Conservation (phyloP, 2,888 invertebrate genomes). For the Philereme vetulata region DNA sequence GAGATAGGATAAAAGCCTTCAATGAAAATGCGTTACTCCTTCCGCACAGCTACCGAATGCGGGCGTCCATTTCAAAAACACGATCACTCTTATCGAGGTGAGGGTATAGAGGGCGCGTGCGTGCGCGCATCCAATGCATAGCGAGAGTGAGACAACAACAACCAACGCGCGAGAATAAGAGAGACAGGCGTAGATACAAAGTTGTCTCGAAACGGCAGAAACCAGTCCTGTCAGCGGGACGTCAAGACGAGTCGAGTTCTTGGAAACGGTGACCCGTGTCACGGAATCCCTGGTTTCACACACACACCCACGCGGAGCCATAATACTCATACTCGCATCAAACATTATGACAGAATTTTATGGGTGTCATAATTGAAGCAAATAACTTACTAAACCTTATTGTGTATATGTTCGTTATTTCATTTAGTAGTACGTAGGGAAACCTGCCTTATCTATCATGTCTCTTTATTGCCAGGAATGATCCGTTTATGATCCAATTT, state of each 20-base stretch:
- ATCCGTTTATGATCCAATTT: too few relatives aligned
- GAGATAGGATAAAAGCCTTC: constrained; percentile 36
- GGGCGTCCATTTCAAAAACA: constrained; percentile 72
- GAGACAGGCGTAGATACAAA: constrained; percentile 65
- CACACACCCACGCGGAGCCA: constrained; percentile 48
- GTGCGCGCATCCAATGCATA: constrained; percentile 77
- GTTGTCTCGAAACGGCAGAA: constrained; percentile 75
- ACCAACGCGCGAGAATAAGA: constrained; percentile 47
- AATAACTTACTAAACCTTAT: constrained; percentile 20
- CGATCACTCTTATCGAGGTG: constrained; percentile 74
- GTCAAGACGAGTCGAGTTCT: constrained; percentile 82
- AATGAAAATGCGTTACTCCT: constrained; percentile 71
- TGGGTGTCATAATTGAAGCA: constrained; percentile 45
- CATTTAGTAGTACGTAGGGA: neutral
- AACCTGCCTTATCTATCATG: neutral
- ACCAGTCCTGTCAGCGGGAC: constrained; percentile 83
- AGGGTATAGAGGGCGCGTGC: constrained; percentile 76
- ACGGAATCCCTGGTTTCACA: constrained; percentile 77
- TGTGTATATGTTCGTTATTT: constrained; percentile 2
- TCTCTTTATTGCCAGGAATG: too few relatives aligned
- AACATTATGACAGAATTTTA: constrained; percentile 58
- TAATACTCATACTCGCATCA: constrained; percentile 51
- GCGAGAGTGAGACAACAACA: constrained; percentile 51
- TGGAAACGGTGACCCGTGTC: constrained; percentile 83
- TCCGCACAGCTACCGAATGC: constrained; percentile 74